phyloP scores from a whole-genome alignment of 2,797 vertebrate genomes.

The Coilia nasus region DNA sequence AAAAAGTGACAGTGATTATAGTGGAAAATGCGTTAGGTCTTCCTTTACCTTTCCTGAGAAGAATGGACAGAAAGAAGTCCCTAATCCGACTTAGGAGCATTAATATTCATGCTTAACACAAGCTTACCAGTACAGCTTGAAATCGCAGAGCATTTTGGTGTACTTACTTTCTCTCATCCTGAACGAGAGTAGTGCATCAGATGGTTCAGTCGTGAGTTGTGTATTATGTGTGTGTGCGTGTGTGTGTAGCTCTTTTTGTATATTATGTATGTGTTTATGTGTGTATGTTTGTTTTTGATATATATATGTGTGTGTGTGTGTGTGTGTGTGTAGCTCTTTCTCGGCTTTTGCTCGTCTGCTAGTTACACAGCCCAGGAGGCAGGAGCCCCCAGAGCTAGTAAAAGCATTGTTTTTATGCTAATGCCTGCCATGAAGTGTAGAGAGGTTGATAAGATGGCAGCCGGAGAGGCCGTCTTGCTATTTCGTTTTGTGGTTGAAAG shows the following conservation, averaged over 20 bases:
- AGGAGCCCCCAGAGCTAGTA: no score
- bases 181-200: neutral
- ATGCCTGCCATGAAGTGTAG: neutral
- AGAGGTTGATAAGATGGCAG: constrained; percentile 18
- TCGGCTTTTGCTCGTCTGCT: neutral
- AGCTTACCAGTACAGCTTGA: constrained; percentile 43
- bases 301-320: neutral
- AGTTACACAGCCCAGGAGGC: no score
- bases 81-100: constrained; percentile 53
- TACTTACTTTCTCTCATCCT: constrained; percentile 33
- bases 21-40: constrained; percentile 45
- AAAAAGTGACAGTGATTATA: constrained; percentile 51
- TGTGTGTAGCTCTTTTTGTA: no score
- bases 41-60: constrained; percentile 42
- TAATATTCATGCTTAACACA: constrained; percentile 50
- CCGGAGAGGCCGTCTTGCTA: neutral
- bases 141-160: neutral
- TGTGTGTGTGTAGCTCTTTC: neutral
- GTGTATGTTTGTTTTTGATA: no score
- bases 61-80: constrained; percentile 37
- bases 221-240: no score
- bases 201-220: neutral
- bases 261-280: no score
- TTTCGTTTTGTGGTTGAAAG: constrained; percentile 15
- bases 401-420: constrained; percentile 17